phyloP scores from a whole-genome alignment of 2,113 vertebrate species.

The Cettia cetti region DNA sequence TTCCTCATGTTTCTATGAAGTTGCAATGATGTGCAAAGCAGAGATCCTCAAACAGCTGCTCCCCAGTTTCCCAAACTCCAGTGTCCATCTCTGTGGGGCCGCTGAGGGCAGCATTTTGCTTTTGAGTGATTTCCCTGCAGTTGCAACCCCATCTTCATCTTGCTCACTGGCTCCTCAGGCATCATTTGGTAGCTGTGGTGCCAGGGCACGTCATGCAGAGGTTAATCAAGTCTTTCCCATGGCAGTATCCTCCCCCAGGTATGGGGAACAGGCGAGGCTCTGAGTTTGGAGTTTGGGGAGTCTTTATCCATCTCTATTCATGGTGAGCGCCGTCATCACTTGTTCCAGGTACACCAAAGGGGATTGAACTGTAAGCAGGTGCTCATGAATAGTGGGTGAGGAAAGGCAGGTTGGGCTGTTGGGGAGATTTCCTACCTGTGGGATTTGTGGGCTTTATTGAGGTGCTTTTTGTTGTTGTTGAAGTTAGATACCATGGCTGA shows the following conservation, averaged over 20 bases:
- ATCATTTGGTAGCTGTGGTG: fast-evolving
- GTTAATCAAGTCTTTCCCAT: neutral
- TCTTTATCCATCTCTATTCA: neutral
- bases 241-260: neutral
- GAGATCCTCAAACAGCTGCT: fast-evolving
- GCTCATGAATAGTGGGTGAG: fast-evolving
- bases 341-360: neutral
- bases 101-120: neutral
- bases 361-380: neutral
- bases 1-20: neutral
- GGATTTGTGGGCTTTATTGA: neutral
- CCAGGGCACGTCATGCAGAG: neutral
- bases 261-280: fast-evolving
- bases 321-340: fast-evolving
- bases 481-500: neutral
- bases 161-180: neutral
- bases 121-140: neutral
- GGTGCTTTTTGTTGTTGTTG: neutral
- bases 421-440: neutral
- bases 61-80: neutral
- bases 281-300: neutral
- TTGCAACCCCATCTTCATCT: fast-evolving
- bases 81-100: neutral
- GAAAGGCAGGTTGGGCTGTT: neutral
- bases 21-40: neutral